Base-by-base conservation (phyloP, 2,888 invertebrate species). In the Encarsia formosa region DNA sequence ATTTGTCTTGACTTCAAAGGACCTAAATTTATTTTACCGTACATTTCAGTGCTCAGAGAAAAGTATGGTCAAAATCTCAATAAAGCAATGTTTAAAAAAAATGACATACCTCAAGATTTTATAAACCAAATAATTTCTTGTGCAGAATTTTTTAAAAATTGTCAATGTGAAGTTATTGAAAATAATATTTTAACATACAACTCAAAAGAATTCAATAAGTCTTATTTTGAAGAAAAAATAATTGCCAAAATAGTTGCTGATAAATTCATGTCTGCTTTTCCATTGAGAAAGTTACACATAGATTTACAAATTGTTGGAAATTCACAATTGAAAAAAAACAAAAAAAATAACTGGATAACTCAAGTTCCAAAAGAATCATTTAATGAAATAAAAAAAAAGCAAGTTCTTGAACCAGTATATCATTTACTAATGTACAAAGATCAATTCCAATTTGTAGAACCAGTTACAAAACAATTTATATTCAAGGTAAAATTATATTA, bases 1-100 rank as follows among this genome's bases (percentile, higher is more conserved):
- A 77, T 96, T 23, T 90, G 88, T 63, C 69, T 83, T 22, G 76
- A 78, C 19, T 88, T 80, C 65, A 78, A 77, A 60, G 84, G 83
- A 3, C 63, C 61, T 13, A 59, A 74, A 5, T 59, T 60, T n/a
- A 58, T 80, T 1, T 65, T 69, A 5, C 73, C 74, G 1, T 79
- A 76, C 62, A 61, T 82, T 29, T 64, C 75, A 3, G 69, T 68
- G 2, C 68, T 86, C 1, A 71, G 76, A 60, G 64, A 40, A 67
- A 75, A 63, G 70, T 82, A 76, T 76, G 77, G 56, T 71, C 75
- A 61, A 73, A 74, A 40, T 46, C 74, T 29, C 68, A 72, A 61
- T 63, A 66, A 65, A 31, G 69, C 85, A 0, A 72, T 91, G 66
- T 87, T 91, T 65, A 73, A 79, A 0, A 68, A 79, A 20, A 69